Percentiles rank a stretch among this genome's conserved stretches.
These are phyloP conservation scores for Heliconius congener DNA, from an alignment of 1,140 invertebrate genomes.

Conservation along the genomic window DNA sequence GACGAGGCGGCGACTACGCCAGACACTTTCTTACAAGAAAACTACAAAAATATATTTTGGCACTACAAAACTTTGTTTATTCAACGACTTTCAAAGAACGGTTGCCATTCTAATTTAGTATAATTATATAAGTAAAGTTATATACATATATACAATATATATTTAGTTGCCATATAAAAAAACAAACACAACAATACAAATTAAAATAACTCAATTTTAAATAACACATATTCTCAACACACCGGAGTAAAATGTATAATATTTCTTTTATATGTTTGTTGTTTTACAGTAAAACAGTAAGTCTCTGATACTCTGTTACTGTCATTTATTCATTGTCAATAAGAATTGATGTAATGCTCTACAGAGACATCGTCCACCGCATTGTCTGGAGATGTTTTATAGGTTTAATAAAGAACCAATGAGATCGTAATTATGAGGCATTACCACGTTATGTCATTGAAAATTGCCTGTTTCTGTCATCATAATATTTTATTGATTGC, in stretches of 20 bases:
- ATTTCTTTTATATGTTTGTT: background rate
- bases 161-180: no score
- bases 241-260: background rate
- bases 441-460: constrained; percentile 53
- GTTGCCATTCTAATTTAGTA: background rate
- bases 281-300: background rate
- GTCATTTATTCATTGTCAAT: background rate
- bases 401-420: constrained; percentile 70
- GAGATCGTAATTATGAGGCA: constrained; percentile 61
- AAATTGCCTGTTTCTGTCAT: constrained; percentile 49
- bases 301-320: background rate
- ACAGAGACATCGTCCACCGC: background rate
- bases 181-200: no score
- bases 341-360: background rate
- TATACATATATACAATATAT: background rate
- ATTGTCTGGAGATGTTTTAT: constrained; percentile 60
- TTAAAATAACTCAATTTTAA: background rate
- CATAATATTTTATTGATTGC: constrained; percentile 43
- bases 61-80: constrained; percentile 51
- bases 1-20: constrained; percentile 57
- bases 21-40: constrained; percentile 65
- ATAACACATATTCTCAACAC: background rate
- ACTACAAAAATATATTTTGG: constrained; percentile 67
- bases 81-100: constrained; percentile 24
- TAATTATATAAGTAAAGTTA: background rate